Evolutionary conservation across 2,113 vertebrate genomes (phyloP).

Genomic region (Loxodonta africana): DNA sequence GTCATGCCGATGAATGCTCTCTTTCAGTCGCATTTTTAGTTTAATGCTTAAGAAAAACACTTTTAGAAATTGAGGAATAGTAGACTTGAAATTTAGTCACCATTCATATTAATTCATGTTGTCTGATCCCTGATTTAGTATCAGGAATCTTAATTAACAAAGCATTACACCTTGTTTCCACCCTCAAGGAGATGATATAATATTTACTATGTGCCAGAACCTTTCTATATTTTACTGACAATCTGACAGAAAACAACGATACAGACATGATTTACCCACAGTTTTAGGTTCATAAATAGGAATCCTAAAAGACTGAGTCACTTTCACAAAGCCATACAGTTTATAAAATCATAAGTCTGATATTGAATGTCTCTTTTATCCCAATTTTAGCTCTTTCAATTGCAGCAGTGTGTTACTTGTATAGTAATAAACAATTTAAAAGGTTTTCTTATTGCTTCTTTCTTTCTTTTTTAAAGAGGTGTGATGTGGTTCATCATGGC

Average conservation of each 20-base stretch:
- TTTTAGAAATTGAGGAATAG: not conserved
- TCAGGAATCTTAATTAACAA: not conserved
- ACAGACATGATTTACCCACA: not conserved
- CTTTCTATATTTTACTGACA: not conserved
- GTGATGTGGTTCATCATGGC: not conserved
- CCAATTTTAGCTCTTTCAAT: not conserved
- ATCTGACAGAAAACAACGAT: not conserved
- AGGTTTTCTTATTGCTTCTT: no score
- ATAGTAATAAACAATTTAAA: no score
- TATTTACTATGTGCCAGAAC: not conserved
- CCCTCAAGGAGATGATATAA: not conserved
- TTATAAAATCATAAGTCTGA: not conserved
- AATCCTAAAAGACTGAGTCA: not conserved
- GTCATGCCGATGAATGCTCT: rapidly evolving
- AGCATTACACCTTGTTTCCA: no score
- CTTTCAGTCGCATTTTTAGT: not conserved
- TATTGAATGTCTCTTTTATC: not conserved
- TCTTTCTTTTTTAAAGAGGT: not conserved
- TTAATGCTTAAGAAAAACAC: not conserved
- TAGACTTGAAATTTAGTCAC: no score
- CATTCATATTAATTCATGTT: not conserved
- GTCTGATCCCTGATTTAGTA: not conserved
- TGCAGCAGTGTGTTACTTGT: not conserved
- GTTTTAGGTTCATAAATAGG: not conserved
- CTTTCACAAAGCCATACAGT: not conserved